Evolutionary conservation across 2,113 vertebrate species (phyloP), one percentile per base, ranked within the genome.

Genomic region (Hippocampus zosterae): DNA sequence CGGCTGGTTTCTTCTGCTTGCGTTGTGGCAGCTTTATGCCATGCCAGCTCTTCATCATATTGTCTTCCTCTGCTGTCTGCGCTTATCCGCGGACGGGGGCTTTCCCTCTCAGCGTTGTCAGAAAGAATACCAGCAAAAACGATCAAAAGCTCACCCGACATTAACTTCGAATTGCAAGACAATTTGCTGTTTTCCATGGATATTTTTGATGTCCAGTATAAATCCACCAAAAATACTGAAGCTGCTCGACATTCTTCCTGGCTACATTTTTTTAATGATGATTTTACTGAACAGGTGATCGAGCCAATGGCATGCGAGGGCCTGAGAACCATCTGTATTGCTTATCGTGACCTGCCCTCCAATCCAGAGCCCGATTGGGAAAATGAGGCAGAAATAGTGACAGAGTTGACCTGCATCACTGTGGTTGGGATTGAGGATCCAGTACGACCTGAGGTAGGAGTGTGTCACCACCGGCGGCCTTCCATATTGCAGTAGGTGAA

Each of bases 361-460:
- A 81, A 79, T 29, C 94, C 93, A 1, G 95, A 96, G 75, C 95
- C 95, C 0, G 92, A 94, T 13, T 96, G 95, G 95, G 95, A 96
- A 0, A 93, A 92, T 0, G 95, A 96, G 77, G 91, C 88, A 0
- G 93, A 93, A 9, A 93, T 96, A 5, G 92, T 95, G 62, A 89
- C 89, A 0, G 92, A 96, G 59, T 79, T 96, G 82, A 95, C 91
- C 78, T 96, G 95, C 85, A 94, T 96, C 65, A 87, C 91, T 23
- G 92, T 96, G 41, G 95, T 96, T 16, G 95, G 95, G 69, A 96
- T 96, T 16, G 95, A 96, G 79, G 94, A 96, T 84, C 95, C 95
- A 0, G 95, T 96, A 5, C 86, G 94, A 50, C 95, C 94, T 0
- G 95, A 96, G 94, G 94, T 96, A 82, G 8, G 65, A 23, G 33